phyloP scores from a whole-genome alignment of 2,888 invertebrate species.

The Villa cingulata region DNA sequence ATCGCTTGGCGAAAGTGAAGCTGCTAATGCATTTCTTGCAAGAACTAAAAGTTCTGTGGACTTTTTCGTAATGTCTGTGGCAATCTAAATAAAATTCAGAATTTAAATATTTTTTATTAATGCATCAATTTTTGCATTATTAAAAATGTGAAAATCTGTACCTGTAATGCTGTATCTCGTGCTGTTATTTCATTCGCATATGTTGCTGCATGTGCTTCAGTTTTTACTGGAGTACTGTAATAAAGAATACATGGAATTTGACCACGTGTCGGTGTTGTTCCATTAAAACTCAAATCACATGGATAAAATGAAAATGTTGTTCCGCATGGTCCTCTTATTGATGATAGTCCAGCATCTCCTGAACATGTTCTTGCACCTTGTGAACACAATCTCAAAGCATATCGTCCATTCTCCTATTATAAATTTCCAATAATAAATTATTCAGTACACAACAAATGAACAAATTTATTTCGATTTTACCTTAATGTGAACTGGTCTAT shows the following conservation, averaged over 20 bases:
- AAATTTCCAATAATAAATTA: slow-evolving; percentile 1
- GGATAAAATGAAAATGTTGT: slow-evolving; percentile 81
- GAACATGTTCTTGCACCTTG: slow-evolving; percentile 87
- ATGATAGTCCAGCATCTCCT: slow-evolving; percentile 81
- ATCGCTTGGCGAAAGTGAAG: slow-evolving; percentile 43
- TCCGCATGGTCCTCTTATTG: slow-evolving; percentile 85
- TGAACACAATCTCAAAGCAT: slow-evolving; percentile 76
- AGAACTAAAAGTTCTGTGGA: slow-evolving; percentile 63
- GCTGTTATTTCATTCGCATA: slow-evolving; percentile 28
- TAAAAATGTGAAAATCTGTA: no score
- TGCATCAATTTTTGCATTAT: background rate
- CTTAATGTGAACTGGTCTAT: slow-evolving; percentile 72
- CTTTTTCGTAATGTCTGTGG: slow-evolving; percentile 62
- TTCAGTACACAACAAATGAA: background rate
- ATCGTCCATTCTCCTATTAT: slow-evolving; percentile 65
- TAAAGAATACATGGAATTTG: slow-evolving; percentile 90
- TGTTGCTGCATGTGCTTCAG: slow-evolving; percentile 20
- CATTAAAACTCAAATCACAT: slow-evolving; percentile 87
- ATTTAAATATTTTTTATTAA: background rate
- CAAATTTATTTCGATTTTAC: slow-evolving; percentile 33
- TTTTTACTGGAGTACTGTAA: slow-evolving; percentile 33
- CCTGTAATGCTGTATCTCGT: slow-evolving; percentile 46
- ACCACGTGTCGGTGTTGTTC: slow-evolving; percentile 88
- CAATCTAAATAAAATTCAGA: no score
- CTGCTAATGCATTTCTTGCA: slow-evolving; percentile 52